These are phyloP conservation scores for Clostera curtula DNA, from an alignment of 2,888 invertebrate species.

Conservation along the genomic window DNA sequence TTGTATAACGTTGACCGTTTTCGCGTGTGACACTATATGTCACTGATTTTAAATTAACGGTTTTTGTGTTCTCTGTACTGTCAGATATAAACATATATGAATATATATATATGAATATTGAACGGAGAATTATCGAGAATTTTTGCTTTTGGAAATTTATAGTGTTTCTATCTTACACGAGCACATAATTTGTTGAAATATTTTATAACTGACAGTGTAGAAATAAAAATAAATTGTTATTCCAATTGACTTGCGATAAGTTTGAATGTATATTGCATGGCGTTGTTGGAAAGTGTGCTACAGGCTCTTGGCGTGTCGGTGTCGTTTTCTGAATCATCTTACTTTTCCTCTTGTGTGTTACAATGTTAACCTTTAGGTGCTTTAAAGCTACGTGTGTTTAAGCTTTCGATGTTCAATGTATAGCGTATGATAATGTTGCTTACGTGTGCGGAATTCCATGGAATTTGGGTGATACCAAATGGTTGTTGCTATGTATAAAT, in stretches of 20 bases:
- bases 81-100: slow-evolving; percentile 5
- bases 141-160: too few relatives aligned
- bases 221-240: slow-evolving; percentile 4
- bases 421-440: slow-evolving; percentile 48
- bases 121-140: too few relatives aligned
- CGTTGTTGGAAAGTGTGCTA: slow-evolving; percentile 29
- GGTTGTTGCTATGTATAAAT: slow-evolving; percentile 29
- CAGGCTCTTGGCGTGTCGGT: slow-evolving; percentile 58
- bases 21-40: slow-evolving; percentile 50
- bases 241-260: slow-evolving; percentile 8
- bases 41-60: slow-evolving; percentile 62
- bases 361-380: slow-evolving; percentile 42
- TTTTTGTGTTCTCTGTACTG: slow-evolving; percentile 11
- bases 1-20: slow-evolving; percentile 59
- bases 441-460: slow-evolving; percentile 46
- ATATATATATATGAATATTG: too few relatives aligned
- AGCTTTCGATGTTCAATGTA: slow-evolving; percentile 68
- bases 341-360: slow-evolving; percentile 31
- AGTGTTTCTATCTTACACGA: too few relatives aligned
- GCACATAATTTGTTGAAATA: neutral
- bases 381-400: slow-evolving; percentile 36
- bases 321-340: slow-evolving; percentile 59
- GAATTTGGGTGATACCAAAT: slow-evolving; percentile 74
- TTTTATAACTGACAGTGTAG: slow-evolving; percentile 5
- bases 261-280: slow-evolving; percentile 36